A percentile compares a stretch with the other conserved stretches of the same genome.
These are phyloP conservation scores for Hydra vulgaris DNA, from an alignment of 30 jellyfish, hydroid and myxozoan genomes.

Conservation along the genomic window DNA sequence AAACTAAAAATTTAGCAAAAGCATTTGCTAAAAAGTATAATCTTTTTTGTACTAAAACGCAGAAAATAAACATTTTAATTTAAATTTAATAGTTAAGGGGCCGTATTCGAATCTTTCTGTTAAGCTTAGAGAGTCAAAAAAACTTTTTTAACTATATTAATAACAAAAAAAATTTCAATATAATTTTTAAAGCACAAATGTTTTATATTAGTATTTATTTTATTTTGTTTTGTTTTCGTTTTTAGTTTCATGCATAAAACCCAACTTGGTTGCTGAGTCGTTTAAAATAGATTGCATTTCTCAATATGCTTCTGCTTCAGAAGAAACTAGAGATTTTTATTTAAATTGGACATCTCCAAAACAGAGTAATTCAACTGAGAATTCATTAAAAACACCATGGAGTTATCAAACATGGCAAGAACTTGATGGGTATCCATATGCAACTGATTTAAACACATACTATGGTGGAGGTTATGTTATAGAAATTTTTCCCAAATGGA, in stretches of 20 bases:
- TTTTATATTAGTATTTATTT: no score
- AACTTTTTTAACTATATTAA: no score
- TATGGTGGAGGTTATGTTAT: constrained; percentile 76
- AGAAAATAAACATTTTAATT: no score
- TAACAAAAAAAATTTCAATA: no score
- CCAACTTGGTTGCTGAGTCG: constrained; percentile 32
- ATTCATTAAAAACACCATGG: constrained; percentile 67
- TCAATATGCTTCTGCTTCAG: constrained; percentile 33
- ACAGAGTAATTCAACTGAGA: constrained; percentile 25
- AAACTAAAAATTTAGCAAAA: no score
- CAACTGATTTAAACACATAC: constrained; percentile 67
- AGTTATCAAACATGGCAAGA: constrained; percentile 78
- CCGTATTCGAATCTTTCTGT: no score
- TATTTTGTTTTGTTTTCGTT: no score
- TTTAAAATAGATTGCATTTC: constrained; percentile 62
- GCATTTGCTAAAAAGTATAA: no score
- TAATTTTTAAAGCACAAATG: no score
- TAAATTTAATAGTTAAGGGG: no score
- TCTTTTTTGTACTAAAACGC: no score
- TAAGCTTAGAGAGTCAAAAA: no score
- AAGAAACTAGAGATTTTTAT: constrained; percentile 31
- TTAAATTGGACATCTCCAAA: constrained; percentile 55
- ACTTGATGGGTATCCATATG: constrained; percentile 86
- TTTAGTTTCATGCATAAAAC: constrained; percentile 58
- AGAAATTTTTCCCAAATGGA: constrained; percentile 86